Conservation (phyloP, 2,888 invertebrate genomes). For the Tachina grossa region DNA sequence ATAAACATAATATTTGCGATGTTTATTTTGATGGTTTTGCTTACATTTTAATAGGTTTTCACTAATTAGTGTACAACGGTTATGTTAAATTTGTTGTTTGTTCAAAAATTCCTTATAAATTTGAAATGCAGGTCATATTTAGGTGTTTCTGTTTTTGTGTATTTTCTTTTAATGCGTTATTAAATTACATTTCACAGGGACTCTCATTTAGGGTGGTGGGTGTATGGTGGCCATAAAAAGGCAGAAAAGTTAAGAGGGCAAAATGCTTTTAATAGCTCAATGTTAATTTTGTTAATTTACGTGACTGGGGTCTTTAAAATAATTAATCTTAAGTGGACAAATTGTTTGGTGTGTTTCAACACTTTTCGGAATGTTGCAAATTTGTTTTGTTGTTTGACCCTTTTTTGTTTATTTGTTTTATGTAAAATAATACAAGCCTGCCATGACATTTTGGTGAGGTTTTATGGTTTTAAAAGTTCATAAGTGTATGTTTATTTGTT, state of each 20-base stretch:
- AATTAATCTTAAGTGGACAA: slow-evolving; percentile 64
- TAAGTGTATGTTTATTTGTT: background rate
- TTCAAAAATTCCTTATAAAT: slow-evolving; percentile 23
- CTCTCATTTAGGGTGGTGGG: background rate
- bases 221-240: background rate
- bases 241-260: background rate
- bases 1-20: slow-evolving; percentile 12
- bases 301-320: slow-evolving; percentile 54
- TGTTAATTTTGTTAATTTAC: slow-evolving; percentile 58
- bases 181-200: slow-evolving; percentile 1
- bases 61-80: slow-evolving; percentile 64
- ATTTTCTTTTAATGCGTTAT: slow-evolving; percentile 11
- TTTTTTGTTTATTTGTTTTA: slow-evolving; percentile 6
- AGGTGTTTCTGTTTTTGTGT: background rate
- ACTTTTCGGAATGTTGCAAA: slow-evolving; percentile 19
- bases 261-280: slow-evolving; percentile 38
- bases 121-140: background rate
- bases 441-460: too few species aligned
- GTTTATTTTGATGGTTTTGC: slow-evolving; percentile 54
- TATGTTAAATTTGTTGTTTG: slow-evolving; percentile 21
- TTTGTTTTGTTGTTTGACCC: slow-evolving; percentile 8
- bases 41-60: slow-evolving; percentile 66
- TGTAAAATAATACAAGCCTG: background rate
- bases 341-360: slow-evolving; percentile 44
- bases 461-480: too few species aligned